A percentile compares a stretch with the other conserved stretches of the same genome.
These are phyloP conservation scores for Oxycera nigricornis DNA, from an alignment of 2,888 invertebrate genomes.

Conservation along the genomic window DNA sequence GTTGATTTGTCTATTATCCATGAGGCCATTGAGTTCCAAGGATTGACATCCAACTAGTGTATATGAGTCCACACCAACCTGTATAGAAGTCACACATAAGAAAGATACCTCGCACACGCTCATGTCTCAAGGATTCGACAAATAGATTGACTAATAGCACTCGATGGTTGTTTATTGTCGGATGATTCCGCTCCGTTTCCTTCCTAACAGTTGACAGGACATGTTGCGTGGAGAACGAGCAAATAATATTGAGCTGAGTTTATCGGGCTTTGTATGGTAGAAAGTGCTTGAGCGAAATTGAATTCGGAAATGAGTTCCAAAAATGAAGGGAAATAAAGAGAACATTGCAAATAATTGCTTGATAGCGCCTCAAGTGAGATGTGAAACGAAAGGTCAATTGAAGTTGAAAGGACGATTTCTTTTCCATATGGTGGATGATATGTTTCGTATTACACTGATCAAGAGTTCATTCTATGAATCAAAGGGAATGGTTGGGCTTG, in stretches of 20 bases:
- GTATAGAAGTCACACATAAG: background rate
- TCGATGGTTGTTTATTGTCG: slow-evolving; percentile 40
- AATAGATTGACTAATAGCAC: slow-evolving; percentile 42
- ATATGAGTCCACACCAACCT: background rate
- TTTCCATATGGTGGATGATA: background rate
- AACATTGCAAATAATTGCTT: slow-evolving; percentile 28
- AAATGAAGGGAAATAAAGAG: slow-evolving; percentile 23
- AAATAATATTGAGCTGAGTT: background rate
- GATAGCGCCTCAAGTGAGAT: background rate
- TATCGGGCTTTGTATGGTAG: slow-evolving; percentile 33
- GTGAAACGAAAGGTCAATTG: slow-evolving; percentile 20
- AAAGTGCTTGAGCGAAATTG: slow-evolving; percentile 38
- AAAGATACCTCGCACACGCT: slow-evolving; percentile 20
- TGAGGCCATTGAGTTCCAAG: slow-evolving; percentile 8
- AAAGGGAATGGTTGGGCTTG: too few species aligned
- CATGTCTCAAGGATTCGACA: slow-evolving; percentile 37
- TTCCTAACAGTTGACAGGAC: slow-evolving; percentile 10
- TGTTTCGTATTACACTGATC: too few species aligned
- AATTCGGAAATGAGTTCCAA: slow-evolving; percentile 37
- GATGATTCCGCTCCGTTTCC: slow-evolving; percentile 37
- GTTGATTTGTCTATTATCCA: slow-evolving; percentile 39
- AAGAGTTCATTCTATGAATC: too few species aligned
- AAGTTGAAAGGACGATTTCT: background rate
- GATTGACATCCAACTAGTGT: background rate
- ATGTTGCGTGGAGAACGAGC: background rate